These are phyloP conservation scores for Odobenus rosmarus DNA, from an alignment of 2,113 vertebrate species.

Conservation along the genomic window DNA sequence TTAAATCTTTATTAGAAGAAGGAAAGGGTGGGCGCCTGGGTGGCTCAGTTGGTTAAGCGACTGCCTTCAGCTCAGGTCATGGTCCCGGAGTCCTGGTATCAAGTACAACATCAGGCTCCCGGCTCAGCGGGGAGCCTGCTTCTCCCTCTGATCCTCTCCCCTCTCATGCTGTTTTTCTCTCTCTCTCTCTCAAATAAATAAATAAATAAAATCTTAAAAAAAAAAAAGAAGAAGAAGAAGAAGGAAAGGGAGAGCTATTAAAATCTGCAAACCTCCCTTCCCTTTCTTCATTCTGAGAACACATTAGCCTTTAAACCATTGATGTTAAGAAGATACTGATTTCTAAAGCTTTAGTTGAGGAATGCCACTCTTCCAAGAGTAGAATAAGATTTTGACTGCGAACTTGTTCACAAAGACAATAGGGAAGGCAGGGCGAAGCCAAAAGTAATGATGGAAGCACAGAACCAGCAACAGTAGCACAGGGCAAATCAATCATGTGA, in stretches of 20 bases:
- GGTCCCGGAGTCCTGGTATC: no score
- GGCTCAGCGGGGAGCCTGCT: no score
- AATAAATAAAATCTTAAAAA: no score
- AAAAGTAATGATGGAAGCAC: not conserved
- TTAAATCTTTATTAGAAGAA: not conserved
- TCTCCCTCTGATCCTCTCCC: no score
- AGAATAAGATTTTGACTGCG: not conserved
- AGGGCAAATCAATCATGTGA: not conserved
- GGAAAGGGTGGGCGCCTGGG: not conserved
- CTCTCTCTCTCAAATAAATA: no score
- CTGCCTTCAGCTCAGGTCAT: no score
- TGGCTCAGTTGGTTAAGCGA: no score
- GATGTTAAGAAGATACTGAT: not conserved
- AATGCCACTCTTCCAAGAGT: not conserved
- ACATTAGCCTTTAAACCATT: not conserved
- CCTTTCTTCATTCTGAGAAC: not conserved
- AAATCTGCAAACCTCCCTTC: not conserved
- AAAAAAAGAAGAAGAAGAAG: not conserved
- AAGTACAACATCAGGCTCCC: no score
- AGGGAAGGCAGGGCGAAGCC: not conserved
- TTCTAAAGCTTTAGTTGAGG: not conserved
- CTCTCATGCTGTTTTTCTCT: no score
- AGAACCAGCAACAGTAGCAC: not conserved
- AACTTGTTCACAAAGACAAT: not conserved
- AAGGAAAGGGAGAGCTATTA: not conserved